Evolutionary conservation across 2,888 invertebrate species (phyloP).

Genomic region (Pollenia griseotomentosa): DNA sequence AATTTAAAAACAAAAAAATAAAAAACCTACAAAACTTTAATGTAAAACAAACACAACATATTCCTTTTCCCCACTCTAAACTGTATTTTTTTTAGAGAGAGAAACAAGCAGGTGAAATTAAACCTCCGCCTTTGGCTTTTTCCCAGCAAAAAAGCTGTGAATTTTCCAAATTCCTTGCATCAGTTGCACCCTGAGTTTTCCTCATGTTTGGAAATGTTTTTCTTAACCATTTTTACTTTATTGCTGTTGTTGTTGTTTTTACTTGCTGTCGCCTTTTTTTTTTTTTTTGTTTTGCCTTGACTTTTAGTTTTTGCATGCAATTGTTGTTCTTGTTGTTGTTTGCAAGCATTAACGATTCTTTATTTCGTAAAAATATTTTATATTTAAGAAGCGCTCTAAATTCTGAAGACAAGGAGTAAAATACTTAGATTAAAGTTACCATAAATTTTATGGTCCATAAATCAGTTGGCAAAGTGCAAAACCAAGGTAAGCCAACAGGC

Average conservation of each 20-base stretch:
- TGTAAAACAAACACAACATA: not conserved
- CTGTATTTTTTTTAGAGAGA: not conserved
- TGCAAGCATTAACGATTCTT: conserved; percentile 70
- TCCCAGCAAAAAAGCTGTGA: conserved; percentile 22
- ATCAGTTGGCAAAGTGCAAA: conserved; percentile 74
- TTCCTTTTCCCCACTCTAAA: not conserved
- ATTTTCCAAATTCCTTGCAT: conserved; percentile 54
- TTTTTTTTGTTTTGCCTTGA: conserved; percentile 54
- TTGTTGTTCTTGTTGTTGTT: conserved; percentile 61
- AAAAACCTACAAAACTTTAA: conserved; percentile 7
- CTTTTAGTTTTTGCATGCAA: conserved; percentile 58
- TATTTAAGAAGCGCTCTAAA: conserved; percentile 66
- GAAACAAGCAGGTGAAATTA: conserved; percentile 36
- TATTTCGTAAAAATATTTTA: conserved; percentile 44
- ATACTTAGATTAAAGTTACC: conserved; percentile 78
- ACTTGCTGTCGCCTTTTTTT: conserved; percentile 40
- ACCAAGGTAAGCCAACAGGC: conserved; percentile 56
- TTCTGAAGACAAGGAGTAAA: conserved; percentile 74
- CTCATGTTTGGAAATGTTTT: conserved; percentile 22
- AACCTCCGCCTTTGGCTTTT: conserved; percentile 9
- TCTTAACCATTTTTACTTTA: conserved; percentile 54
- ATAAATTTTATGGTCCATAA: conserved; percentile 78
- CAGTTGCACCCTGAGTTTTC: conserved; percentile 21
- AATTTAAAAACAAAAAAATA: not conserved
- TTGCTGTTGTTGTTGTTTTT: conserved; percentile 71